These are phyloP conservation scores for Sphaeramia orbicularis DNA, from an alignment of 2,797 vertebrate genomes.

Conservation along the genomic window DNA sequence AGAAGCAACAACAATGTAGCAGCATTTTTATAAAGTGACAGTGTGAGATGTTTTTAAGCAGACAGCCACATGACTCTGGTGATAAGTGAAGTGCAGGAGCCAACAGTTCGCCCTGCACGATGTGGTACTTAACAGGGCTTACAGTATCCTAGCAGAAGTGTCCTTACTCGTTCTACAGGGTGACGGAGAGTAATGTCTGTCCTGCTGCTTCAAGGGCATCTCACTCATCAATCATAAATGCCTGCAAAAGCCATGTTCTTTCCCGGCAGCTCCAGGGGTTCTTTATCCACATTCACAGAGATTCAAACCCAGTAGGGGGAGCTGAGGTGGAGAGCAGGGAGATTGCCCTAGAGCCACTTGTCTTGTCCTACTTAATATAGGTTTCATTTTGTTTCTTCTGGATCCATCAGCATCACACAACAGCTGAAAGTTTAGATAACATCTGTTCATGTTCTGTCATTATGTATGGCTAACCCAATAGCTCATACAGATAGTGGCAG, in stretches of 20 bases:
- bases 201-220: slow-evolving; percentile 44
- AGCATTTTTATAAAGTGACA: not conserved
- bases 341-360: slow-evolving; percentile 12
- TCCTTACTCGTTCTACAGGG: slow-evolving; percentile 21
- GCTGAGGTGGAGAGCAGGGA: not conserved
- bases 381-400: slow-evolving; percentile 30
- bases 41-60: slow-evolving; percentile 7
- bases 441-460: slow-evolving; percentile 1
- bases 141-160: slow-evolving; percentile 17
- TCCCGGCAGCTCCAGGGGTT: slow-evolving; percentile 33
- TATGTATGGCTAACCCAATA: not conserved
- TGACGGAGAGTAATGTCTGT: slow-evolving; percentile 24
- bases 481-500: not conserved
- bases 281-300: slow-evolving; percentile 36
- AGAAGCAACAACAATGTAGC: not conserved
- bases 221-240: slow-evolving; percentile 59
- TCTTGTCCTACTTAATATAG: slow-evolving; percentile 30
- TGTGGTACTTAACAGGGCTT: not conserved
- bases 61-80: slow-evolving; percentile 1
- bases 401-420: slow-evolving; percentile 23
- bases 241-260: slow-evolving; percentile 29
- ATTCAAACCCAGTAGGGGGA: slow-evolving; percentile 30
- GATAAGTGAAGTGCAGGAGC: slow-evolving; percentile 5
- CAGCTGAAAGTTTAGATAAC: slow-evolving; percentile 6
- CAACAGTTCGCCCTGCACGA: slow-evolving; percentile 9